Evolutionary conservation across 2,797 vertebrate genomes (phyloP), one percentile per base, ranked within the genome.

Genomic region (Botia almorhae): DNA sequence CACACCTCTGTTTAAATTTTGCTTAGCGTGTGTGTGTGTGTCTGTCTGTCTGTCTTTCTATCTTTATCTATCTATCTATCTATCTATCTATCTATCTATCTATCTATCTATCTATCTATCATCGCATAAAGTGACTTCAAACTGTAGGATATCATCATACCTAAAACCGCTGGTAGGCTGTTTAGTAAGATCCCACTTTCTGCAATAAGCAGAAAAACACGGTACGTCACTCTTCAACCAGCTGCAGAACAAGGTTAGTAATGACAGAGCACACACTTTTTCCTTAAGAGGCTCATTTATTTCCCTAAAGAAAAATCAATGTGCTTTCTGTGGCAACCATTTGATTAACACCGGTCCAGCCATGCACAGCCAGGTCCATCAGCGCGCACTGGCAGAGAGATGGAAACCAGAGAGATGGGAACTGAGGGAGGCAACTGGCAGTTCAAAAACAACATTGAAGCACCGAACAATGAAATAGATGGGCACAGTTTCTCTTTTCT

Each of bases 331-430:
- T 39, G 29, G 29, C 33, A 65, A 39, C 63, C 63, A 39, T 65
- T 65, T 65, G 29, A 65, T 36, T 7, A 65, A n/a, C 29, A 36
- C 29, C 63, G n/a, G 33, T 71, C n/a, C 70, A 43, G 7, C n/a
- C 1, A 23, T 21, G 33, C 69, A 72, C 29, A 72, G 69, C 33
- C 26, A 43, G 69, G 53, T 72, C 69, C 33, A 58, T 72, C 53
- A 43, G 33, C 10, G 8, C 11, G 16, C 36, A 26, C 21, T 48
- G 16, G 16, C 16, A 16, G 16, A 19, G 17, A 65, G 63, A 61
- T 61, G 26, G 0, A 0, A 10, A 60, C 21, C 56, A 60, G 21
- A 21, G 6, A 71, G n/a, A 46, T 46, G 43, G 43, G 19, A 33
- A 29, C 69, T 55, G 50, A 71, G 6, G 19, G 19, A 56, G n/a